Percentiles rank a stretch among this genome's conserved stretches.
phyloP scores from a whole-genome alignment of 2,113 vertebrate genomes.

The Echinops telfairi region DNA sequence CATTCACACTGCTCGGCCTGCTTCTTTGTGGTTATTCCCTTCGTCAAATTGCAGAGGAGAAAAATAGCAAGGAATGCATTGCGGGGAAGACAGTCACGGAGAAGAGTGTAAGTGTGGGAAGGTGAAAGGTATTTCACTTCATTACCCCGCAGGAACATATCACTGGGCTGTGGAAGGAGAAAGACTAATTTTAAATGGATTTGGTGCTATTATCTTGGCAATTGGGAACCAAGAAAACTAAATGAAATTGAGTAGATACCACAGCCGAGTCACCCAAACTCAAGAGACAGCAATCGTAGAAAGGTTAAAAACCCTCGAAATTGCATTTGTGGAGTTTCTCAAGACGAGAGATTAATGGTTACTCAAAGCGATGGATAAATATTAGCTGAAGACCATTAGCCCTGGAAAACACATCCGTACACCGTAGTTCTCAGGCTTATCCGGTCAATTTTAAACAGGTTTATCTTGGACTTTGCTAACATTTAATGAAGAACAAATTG shows the following conservation, averaged over 20 bases:
- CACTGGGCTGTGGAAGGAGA: constrained; percentile 47
- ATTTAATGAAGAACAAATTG: constrained; percentile 87
- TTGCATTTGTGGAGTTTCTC: constrained; percentile 86
- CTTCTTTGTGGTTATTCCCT: constrained; percentile 79
- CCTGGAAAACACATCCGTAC: constrained; percentile 85
- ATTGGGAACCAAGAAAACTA: constrained; percentile 75
- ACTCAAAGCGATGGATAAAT: constrained; percentile 88
- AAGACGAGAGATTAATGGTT: constrained; percentile 87
- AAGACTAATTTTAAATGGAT: constrained; percentile 81
- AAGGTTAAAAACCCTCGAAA: constrained; percentile 87
- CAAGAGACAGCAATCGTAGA: constrained; percentile 79
- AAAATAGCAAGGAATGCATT: constrained; percentile 74
- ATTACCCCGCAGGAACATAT: constrained; percentile 72
- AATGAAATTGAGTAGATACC: constrained; percentile 78
- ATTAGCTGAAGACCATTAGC: constrained; percentile 88
- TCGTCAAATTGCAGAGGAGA: constrained; percentile 85
- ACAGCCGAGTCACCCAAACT: constrained; percentile 79
- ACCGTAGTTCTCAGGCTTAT: constrained; percentile 84
- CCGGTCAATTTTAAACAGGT: constrained; percentile 90
- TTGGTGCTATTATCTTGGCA: constrained; percentile 76
- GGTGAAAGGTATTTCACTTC: constrained; percentile 83
- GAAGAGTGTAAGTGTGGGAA: constrained; percentile 72
- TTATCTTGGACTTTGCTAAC: constrained; percentile 87
- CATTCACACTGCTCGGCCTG: constrained; percentile 78
- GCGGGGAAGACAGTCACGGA: constrained; percentile 65